Conservation (phyloP, 1,140 invertebrate species). For the Zaprionus lachaisei region DNA sequence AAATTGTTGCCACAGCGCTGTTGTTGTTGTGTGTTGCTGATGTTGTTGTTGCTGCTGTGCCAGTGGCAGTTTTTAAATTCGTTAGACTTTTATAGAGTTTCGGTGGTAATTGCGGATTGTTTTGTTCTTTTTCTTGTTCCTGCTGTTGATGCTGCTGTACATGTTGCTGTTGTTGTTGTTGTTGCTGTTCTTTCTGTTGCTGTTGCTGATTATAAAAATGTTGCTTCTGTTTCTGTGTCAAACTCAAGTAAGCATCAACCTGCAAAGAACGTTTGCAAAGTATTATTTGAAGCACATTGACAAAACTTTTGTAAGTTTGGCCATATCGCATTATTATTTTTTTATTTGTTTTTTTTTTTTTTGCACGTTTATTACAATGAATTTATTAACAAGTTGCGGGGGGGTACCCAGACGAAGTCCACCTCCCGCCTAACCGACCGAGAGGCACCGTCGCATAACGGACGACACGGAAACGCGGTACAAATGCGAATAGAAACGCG, state of each 20-base stretch:
- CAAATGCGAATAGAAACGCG: too few relatives aligned
- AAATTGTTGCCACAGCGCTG: slow-evolving; percentile 71
- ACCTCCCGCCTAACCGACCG: too few relatives aligned
- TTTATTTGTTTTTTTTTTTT: too few relatives aligned
- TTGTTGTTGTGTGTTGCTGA: slow-evolving; percentile 40
- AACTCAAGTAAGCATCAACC: slow-evolving; percentile 82
- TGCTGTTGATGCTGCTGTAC: slow-evolving; percentile 41
- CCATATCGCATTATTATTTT: neutral
- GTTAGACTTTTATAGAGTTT: slow-evolving; percentile 84
- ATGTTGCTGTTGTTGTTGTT: slow-evolving; percentile 26
- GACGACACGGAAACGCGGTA: too few relatives aligned
- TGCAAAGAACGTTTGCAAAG: slow-evolving; percentile 25
- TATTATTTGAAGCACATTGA: neutral
- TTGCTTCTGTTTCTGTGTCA: slow-evolving; percentile 80
- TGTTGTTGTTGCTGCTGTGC: slow-evolving; percentile 28
- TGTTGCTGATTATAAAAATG: slow-evolving; percentile 74
- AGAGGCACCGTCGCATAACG: too few relatives aligned
- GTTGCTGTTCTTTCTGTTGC: slow-evolving; percentile 54
- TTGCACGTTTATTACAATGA: too few relatives aligned
- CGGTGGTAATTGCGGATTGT: slow-evolving; percentile 84
- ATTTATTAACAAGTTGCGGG: too few relatives aligned
- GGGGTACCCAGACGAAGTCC: too few relatives aligned
- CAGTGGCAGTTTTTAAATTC: slow-evolving; percentile 80
- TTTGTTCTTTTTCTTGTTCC: slow-evolving; percentile 59
- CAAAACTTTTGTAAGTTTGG: neutral